Evolutionary conservation across 2,888 invertebrate genomes (phyloP), one percentile per base, ranked within the genome.

Genomic region (Parnassius orleans): DNA sequence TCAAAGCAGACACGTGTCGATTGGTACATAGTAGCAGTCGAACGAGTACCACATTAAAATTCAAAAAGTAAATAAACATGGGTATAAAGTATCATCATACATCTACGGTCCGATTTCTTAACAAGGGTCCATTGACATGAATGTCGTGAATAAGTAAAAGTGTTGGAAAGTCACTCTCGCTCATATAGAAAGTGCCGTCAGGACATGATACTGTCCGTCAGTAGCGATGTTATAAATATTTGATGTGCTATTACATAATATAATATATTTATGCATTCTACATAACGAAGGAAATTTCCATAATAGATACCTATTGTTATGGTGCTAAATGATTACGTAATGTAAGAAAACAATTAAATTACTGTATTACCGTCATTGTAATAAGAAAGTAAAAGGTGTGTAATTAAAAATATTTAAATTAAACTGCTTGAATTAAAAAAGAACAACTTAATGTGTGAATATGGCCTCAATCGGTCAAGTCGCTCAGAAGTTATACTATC

Each of bases 101-200:
- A 33, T 11, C 41, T 19, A 15, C 57, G 33, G 42, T 54, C 55
- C 50, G 58, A 63, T 63, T 58, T 63, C 63, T 58, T 54, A 58
- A 63, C 51, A 58, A 14, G 61, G 56, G 51, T 58, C 46, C 54
- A 58, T n/a, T 33, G 58, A 63, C 58, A 55, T 51, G 63, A 63
- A 55, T 63, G 63, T 58, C 33, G 65, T 65, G 56, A 62, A 68
- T 65, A 66, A 67, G 69, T 68, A 68, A 69, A 69, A 68, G 65
- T 67, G 65, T 66, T 69, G 64, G 68, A 69, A 69, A 69, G 68
- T 51, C 50, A 58, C 54, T 63, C 63, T 63, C 58, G 48, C 57
- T 53, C 47, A 53, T 61, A 52, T 67, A 66, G 69, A 69, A 68
- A 69, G 69, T 53, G 57, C 60, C 52, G 51, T 63, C 65, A 68